Percentiles rank a stretch among this genome's conserved stretches.
These are phyloP conservation scores for Hylaea fasciaria DNA, from an alignment of 2,888 invertebrate species.

Conservation along the genomic window DNA sequence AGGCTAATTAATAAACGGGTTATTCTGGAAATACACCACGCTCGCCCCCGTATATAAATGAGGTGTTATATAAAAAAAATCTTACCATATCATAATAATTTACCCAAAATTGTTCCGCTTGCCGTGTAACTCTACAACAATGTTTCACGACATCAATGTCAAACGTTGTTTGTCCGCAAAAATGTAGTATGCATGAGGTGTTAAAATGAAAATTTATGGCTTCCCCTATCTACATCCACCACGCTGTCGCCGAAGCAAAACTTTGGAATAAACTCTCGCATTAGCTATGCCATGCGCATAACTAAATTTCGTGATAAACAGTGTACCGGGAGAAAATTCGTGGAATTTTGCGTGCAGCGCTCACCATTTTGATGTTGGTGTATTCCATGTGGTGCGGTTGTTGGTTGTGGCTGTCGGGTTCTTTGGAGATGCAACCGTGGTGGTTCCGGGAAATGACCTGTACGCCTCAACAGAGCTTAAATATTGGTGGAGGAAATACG, in stretches of 20 bases:
- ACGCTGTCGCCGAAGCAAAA: slow-evolving; percentile 8
- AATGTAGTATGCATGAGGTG: slow-evolving; percentile 27
- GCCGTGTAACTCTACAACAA: no score
- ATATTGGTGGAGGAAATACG: no score
- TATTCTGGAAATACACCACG: no score
- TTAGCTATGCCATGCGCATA: slow-evolving; percentile 11
- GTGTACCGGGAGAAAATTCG: neutral
- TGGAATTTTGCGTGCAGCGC: neutral
- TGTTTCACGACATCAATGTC: neutral
- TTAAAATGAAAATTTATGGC: neutral
- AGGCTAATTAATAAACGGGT: no score
- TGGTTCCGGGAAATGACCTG: no score
- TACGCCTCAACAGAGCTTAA: no score
- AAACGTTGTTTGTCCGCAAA: slow-evolving; percentile 19
- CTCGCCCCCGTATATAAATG: no score
- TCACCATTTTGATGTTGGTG: neutral
- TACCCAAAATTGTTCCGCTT: no score
- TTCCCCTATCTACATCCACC: neutral
- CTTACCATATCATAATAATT: no score
- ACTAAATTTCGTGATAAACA: slow-evolving; percentile 3
- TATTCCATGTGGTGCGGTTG: neutral
- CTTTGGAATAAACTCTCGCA: slow-evolving; percentile 28
- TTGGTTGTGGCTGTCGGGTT: no score
- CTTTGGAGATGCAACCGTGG: no score
- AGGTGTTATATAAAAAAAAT: no score